Evolutionary conservation across 2,113 vertebrate genomes (phyloP).

Genomic region (Oreotrochilus melanogaster): DNA sequence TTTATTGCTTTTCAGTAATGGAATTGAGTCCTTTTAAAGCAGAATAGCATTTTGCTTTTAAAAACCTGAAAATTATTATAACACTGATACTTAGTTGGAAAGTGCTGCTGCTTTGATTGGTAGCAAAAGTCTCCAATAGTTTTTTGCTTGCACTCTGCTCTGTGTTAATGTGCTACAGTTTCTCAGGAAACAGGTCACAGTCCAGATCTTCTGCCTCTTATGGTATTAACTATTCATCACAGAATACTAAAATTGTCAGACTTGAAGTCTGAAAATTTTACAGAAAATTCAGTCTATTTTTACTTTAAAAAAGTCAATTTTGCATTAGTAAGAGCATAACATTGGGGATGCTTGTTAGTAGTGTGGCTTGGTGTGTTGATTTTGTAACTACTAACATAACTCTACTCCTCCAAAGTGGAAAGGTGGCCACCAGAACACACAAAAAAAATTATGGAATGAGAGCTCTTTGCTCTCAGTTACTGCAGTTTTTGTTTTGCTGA

Average conservation of each 20-base stretch:
- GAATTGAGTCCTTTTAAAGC: not conserved
- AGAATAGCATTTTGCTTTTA: not conserved
- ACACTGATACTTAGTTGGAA: not conserved
- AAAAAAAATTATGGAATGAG: not conserved
- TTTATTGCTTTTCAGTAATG: not conserved
- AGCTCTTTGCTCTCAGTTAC: not conserved
- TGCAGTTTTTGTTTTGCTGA: not conserved
- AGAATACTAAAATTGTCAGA: not conserved
- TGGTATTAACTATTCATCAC: fast-evolving
- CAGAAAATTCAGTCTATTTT: not conserved
- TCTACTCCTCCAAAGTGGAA: not conserved
- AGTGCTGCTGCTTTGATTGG: not conserved
- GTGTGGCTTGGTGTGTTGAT: not conserved
- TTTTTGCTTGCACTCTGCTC: not conserved
- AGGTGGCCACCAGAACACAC: not conserved
- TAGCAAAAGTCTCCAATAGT: not conserved
- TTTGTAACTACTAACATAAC: not conserved
- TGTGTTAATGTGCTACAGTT: not conserved
- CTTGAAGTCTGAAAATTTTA: not conserved
- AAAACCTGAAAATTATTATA: not conserved
- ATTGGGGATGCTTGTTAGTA: not conserved
- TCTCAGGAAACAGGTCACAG: not conserved
- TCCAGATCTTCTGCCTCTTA: not conserved
- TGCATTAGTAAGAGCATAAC: not conserved
- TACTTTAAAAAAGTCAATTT: not conserved